Conservation (phyloP, 2,888 invertebrate species). For the Agonum fuliginosum region DNA sequence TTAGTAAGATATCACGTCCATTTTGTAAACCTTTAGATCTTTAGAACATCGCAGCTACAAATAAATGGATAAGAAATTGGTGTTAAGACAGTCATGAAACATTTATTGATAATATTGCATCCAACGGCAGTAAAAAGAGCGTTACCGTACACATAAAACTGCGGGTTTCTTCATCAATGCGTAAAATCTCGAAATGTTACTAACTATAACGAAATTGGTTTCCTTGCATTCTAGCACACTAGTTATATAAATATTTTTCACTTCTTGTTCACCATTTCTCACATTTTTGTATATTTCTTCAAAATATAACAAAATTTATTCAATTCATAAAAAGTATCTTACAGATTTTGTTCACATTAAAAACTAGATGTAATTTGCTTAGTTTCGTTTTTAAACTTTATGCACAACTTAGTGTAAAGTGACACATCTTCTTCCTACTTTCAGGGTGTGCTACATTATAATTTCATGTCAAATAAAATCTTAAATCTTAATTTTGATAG, state of each 20-base stretch:
- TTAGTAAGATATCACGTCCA: constrained; percentile 49
- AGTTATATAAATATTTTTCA: constrained; percentile 34
- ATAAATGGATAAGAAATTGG: constrained; percentile 53
- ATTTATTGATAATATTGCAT: constrained; percentile 54
- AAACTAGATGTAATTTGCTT: too few relatives aligned
- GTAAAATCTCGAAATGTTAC: constrained; percentile 38
- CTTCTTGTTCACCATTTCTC: constrained; percentile 10
- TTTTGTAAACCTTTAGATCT: constrained; percentile 50
- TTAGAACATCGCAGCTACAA: constrained; percentile 31
- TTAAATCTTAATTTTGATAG: too few relatives aligned
- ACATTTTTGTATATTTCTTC: too few relatives aligned
- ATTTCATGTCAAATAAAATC: too few relatives aligned
- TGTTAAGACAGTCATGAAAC: constrained; percentile 54
- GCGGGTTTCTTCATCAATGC: constrained; percentile 57
- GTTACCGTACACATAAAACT: constrained; percentile 34
- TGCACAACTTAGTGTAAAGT: too few relatives aligned
- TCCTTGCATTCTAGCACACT: constrained; percentile 48
- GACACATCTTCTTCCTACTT: too few relatives aligned
- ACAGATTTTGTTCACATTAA: too few relatives aligned
- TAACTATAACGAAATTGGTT: constrained; percentile 40
- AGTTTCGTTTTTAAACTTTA: too few relatives aligned
- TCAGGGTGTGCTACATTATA: too few relatives aligned
- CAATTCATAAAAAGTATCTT: too few relatives aligned
- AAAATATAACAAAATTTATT: too few relatives aligned
- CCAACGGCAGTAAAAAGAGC: constrained; percentile 59